Evolutionary conservation across 2,797 vertebrate genomes (phyloP).

Genomic region (Mormyrops attenuatus): DNA sequence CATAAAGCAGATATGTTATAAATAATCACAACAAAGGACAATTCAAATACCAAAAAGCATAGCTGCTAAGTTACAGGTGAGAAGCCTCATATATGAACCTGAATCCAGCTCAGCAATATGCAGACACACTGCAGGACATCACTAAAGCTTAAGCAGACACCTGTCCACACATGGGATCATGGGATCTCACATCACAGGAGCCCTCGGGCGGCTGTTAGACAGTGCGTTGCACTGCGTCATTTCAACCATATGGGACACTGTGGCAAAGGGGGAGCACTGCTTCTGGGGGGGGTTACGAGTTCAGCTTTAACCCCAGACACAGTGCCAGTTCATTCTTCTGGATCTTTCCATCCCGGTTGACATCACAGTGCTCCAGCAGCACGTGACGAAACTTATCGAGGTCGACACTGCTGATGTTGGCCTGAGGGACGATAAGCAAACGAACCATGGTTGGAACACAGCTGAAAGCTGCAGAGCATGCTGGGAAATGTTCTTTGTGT

Average conservation of each 20-base stretch:
- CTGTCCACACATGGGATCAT: neutral
- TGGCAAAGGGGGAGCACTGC: neutral
- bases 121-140: neutral
- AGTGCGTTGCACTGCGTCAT: neutral
- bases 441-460: constrained; percentile 12
- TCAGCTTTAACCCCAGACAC: constrained; percentile 81
- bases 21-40: neutral
- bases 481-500: neutral
- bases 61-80: neutral
- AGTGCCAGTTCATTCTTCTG: constrained; percentile 90
- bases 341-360: constrained; percentile 87
- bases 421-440: constrained; percentile 53
- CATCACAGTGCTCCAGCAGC: constrained; percentile 80
- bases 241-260: neutral
- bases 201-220: neutral
- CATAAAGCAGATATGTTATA: neutral
- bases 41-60: neutral
- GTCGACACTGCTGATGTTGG: constrained; percentile 78
- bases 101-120: neutral
- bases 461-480: neutral
- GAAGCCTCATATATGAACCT: neutral
- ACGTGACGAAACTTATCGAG: constrained; percentile 81
- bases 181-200: neutral
- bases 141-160: neutral
- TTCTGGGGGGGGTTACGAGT: constrained; percentile 40